A percentile compares a stretch with the other conserved stretches of the same genome.
These are phyloP conservation scores for Rallus crepitans DNA, from an alignment of 2,797 vertebrate species.

Conservation along the genomic window DNA sequence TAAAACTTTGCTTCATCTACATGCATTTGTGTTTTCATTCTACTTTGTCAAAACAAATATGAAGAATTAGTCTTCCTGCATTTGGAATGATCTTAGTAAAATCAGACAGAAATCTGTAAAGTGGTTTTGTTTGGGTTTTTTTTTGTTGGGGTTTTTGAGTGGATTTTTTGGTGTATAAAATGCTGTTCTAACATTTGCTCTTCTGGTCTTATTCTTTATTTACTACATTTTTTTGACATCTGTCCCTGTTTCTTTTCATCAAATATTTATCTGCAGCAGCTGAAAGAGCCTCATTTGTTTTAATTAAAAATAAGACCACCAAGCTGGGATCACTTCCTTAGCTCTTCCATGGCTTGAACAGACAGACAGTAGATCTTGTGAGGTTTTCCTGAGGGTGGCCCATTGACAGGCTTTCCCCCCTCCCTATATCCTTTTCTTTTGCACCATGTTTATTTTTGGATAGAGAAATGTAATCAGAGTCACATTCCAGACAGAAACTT, in stretches of 20 bases:
- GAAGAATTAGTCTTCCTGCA: not conserved
- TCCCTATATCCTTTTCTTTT: slow-evolving; percentile 36
- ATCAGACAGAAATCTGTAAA: not conserved
- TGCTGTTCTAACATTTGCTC: not conserved
- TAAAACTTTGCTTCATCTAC: not conserved
- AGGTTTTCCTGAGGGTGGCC: slow-evolving; percentile 72
- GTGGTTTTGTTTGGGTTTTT: no score
- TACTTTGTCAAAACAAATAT: not conserved
- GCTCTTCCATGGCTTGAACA: slow-evolving; percentile 71
- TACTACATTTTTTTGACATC: slow-evolving; percentile 70
- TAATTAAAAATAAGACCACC: slow-evolving; percentile 86
- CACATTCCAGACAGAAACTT: slow-evolving; percentile 27
- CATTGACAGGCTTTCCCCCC: slow-evolving; percentile 67
- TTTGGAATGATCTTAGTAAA: not conserved
- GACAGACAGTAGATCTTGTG: slow-evolving; percentile 46
- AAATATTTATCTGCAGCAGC: slow-evolving; percentile 79
- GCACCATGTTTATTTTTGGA: slow-evolving; percentile 72
- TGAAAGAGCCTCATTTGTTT: slow-evolving; percentile 77
- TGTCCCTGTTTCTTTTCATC: slow-evolving; percentile 74
- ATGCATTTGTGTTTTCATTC: not conserved
- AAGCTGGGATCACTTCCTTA: slow-evolving; percentile 83
- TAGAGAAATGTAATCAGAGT: slow-evolving; percentile 46
- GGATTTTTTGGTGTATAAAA: not conserved
- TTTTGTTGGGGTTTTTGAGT: no score
- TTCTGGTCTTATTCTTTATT: slow-evolving; percentile 53